Base-by-base conservation (phyloP, 2,797 vertebrate genomes). In the Bradypodion ventrale region DNA sequence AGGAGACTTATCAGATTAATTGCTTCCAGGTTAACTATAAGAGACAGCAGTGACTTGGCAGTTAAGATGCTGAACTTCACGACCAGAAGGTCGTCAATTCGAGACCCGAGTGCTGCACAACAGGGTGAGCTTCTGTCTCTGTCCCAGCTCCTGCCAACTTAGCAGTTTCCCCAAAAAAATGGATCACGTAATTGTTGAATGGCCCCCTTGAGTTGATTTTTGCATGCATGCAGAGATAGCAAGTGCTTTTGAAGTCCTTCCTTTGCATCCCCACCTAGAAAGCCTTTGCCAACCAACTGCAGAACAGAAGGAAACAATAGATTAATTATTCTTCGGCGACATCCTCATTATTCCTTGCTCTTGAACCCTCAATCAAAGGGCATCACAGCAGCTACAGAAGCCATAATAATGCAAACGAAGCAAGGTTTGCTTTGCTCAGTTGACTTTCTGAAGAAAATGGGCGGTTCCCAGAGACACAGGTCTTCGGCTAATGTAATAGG, bases 241-340 rank as follows among this genome's bases (percentile, higher is more conserved):
- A 74, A 29, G 40, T 21, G 15, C 35, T 46, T 63, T 46, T 27
- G 37, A 21, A 19, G 52, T 13, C 63, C 29, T 63, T 35, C 80
- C 84, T 35, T 80, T 44, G 42, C 23, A 27, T 42, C 62, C 85
- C 46, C 12, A 19, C n/a, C 15, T 15, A 27, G 76, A 84, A 78
- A 59, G 69, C 68, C 42, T 63, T 59, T 40, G 46, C 59, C 59
- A 52, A 42, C 74, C 77, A 56, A 68, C 32, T 60, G 62, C 40
- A 59, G 49, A n/a, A 56, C 46, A 75, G 49, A 83, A 70, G 25
- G 10, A 63, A 69, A 85, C 72, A 85, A 74, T 78, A 8, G 63
- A 65, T 7, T 44, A 35, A 85, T 80, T 85, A 78, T 85, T 16
- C 25, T 23, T n/a, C 5, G n/a, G 21, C 44, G 63, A 60, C 72